Evolutionary conservation across 2,888 invertebrate genomes (phyloP).

Genomic region (Phymatocera aterrima): DNA sequence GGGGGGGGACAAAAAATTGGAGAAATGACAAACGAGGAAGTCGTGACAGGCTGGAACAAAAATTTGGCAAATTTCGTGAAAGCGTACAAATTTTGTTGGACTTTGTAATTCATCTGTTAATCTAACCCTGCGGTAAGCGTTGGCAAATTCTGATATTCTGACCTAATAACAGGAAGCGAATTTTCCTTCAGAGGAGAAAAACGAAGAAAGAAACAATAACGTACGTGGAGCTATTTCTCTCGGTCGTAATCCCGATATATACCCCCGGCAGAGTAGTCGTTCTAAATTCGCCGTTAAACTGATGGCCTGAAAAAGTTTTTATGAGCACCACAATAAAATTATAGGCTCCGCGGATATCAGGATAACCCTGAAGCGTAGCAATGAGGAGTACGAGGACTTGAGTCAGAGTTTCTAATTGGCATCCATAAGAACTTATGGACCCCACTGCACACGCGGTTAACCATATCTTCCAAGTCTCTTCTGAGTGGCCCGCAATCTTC

Average conservation of each 20-base stretch:
- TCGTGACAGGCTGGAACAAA: too few species aligned
- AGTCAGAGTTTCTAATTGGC: slow-evolving; percentile 15
- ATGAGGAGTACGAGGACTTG: neutral
- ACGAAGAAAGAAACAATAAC: neutral
- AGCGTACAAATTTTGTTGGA: neutral
- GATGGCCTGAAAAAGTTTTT: neutral
- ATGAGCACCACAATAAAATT: neutral
- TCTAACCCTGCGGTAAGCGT: neutral
- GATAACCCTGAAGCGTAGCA: neutral
- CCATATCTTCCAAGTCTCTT: slow-evolving; percentile 15
- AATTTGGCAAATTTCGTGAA: neutral
- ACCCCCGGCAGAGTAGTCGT: neutral
- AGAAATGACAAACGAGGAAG: too few species aligned
- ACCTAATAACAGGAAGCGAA: neutral
- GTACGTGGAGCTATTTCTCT: neutral
- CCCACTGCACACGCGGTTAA: neutral
- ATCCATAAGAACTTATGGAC: neutral
- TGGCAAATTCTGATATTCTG: neutral
- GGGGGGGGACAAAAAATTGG: too few species aligned
- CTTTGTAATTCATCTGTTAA: neutral
- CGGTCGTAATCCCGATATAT: neutral
- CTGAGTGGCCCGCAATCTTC: slow-evolving; percentile 19
- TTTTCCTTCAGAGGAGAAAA: too few species aligned
- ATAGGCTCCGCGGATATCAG: neutral
- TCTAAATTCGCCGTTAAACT: neutral